These are phyloP conservation scores for Fragum sueziense DNA, from an alignment of 2,888 invertebrate genomes.

Conservation along the genomic window DNA sequence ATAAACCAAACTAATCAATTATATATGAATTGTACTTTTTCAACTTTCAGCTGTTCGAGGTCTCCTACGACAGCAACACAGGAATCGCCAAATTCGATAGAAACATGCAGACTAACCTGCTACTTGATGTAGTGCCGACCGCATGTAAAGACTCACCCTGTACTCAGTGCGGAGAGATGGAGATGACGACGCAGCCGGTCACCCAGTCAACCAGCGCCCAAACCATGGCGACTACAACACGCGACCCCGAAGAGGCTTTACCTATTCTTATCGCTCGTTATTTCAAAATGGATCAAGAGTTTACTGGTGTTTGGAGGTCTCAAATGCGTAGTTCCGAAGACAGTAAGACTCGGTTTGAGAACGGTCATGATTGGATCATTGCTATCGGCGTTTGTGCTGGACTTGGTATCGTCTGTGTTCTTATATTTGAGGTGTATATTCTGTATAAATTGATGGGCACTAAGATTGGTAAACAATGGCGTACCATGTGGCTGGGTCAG, in stretches of 20 bases:
- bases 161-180: conserved; percentile 62
- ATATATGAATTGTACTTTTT: not conserved
- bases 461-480: conserved; percentile 83
- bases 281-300: conserved; percentile 66
- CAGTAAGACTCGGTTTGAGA: conserved; percentile 65
- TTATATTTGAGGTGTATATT: conserved; percentile 93
- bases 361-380: conserved; percentile 88
- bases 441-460: conserved; percentile 89
- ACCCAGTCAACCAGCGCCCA: conserved; percentile 33
- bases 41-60: not conserved
- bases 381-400: conserved; percentile 93
- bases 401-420: conserved; percentile 92
- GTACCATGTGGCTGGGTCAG: conserved; percentile 82
- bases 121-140: conserved; percentile 20
- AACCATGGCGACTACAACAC: conserved; percentile 34
- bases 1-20: not conserved
- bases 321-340: conserved; percentile 34
- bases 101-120: not conserved
- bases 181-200: conserved; percentile 36
- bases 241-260: conserved; percentile 51
- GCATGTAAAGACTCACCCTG: conserved; percentile 60
- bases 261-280: conserved; percentile 27
- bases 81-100: not conserved
- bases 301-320: conserved; percentile 68
- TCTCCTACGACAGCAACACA: not conserved